These are phyloP conservation scores for Auanema freiburgensis DNA, from an alignment of 2,888 invertebrate genomes.

Conservation along the genomic window DNA sequence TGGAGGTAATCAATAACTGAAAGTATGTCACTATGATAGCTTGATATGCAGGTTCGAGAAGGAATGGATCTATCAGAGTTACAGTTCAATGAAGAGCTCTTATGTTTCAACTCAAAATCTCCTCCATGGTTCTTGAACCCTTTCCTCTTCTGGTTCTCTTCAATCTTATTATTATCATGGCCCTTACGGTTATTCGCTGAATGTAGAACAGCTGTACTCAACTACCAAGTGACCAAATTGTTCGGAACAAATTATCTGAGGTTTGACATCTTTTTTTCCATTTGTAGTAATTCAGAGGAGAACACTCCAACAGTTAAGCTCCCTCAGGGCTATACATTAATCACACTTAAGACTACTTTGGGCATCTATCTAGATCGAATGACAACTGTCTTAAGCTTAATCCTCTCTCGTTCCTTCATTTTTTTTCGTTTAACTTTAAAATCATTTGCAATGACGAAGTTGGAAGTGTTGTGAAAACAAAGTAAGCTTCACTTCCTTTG, in stretches of 20 bases:
- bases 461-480: neutral
- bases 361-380: neutral
- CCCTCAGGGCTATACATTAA: too few species aligned
- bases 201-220: conserved; percentile 80
- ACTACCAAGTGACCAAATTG: conserved; percentile 74
- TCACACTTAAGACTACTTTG: too few species aligned
- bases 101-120: conserved; percentile 34
- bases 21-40: neutral
- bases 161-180: conserved; percentile 79
- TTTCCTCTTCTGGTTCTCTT: conserved; percentile 77
- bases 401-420: neutral
- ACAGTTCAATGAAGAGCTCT: conserved; percentile 36
- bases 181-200: conserved; percentile 77
- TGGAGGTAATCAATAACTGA: conserved; percentile 73
- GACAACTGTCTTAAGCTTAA: conserved; percentile 1
- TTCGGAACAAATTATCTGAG: conserved; percentile 71
- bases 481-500: neutral
- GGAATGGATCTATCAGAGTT: conserved; percentile 74
- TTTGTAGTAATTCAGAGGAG: too few species aligned
- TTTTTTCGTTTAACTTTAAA: too few species aligned
- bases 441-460: neutral
- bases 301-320: too few species aligned
- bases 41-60: conserved; percentile 68
- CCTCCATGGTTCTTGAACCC: conserved; percentile 70
- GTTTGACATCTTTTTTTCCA: conserved; percentile 21